Conservation (phyloP, 2,888 invertebrate species). For the Norana najaformis region DNA sequence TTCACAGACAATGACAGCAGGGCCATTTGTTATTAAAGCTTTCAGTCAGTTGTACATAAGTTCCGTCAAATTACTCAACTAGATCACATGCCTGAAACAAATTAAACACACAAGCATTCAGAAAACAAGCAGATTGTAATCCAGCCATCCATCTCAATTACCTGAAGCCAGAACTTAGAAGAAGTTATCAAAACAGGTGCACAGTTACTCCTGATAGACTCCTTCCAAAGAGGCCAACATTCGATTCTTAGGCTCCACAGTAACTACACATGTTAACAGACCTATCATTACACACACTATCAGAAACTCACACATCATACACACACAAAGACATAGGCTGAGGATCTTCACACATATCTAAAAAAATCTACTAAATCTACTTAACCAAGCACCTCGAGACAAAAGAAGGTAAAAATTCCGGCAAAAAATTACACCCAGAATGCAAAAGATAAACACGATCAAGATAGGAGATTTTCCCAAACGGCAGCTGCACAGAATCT, state of each 20-base stretch:
- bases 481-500: not conserved
- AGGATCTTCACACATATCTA: not conserved
- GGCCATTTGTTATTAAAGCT: conserved; percentile 7
- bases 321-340: not conserved
- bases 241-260: not conserved
- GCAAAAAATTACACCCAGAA: not conserved
- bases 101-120: not conserved
- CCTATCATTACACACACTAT: not conserved
- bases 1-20: conserved; percentile 20
- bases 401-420: not conserved
- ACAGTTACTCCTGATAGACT: not conserved
- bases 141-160: not conserved
- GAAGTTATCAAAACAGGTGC: not conserved
- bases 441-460: conserved; percentile 20
- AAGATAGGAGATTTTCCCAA: conserved; percentile 14
- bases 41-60: not conserved
- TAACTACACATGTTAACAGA: not conserved
- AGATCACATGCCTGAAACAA: conserved; percentile 8
- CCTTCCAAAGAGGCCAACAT: too few species aligned
- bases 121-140: not conserved
- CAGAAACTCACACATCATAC: not conserved
- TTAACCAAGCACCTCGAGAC: not conserved
- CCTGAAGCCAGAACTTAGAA: not conserved
- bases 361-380: conserved; percentile 13
- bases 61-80: not conserved